A percentile compares a stretch with the other conserved stretches of the same genome.
These are phyloP conservation scores for Ophthalmolycus amberensis DNA, from an alignment of 2,113 vertebrate species.

Conservation along the genomic window DNA sequence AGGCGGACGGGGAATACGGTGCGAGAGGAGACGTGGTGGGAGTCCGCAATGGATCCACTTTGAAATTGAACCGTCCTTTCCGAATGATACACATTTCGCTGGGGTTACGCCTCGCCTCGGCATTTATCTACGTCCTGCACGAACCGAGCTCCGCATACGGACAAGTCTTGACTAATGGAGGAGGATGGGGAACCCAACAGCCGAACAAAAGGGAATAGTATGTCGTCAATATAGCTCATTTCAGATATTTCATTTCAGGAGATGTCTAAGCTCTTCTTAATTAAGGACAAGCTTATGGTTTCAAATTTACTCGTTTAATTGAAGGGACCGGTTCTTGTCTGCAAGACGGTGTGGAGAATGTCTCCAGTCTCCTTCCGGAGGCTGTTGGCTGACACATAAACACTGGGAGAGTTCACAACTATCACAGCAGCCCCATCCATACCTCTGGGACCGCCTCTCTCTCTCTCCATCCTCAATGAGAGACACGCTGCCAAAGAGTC, in stretches of 20 bases:
- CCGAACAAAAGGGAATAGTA: conserved; percentile 72
- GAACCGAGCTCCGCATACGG: conserved; percentile 45
- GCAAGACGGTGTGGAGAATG: conserved; percentile 77
- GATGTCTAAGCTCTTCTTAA: conserved; percentile 85
- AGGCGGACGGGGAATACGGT: conserved; percentile 62
- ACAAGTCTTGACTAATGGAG: conserved; percentile 50
- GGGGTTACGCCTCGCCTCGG: conserved; percentile 56
- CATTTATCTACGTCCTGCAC: conserved; percentile 53
- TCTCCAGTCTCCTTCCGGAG: conserved; percentile 77
- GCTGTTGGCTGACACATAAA: conserved; percentile 79
- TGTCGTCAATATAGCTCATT: conserved; percentile 80
- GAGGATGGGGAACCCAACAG: conserved; percentile 57
- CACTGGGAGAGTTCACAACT: conserved; percentile 81
- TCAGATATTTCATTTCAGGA: conserved; percentile 83
- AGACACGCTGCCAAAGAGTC: conserved; percentile 66
- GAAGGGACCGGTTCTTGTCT: conserved; percentile 75
- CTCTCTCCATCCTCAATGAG: conserved; percentile 63
- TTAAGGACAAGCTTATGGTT: conserved; percentile 85
- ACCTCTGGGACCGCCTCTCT: conserved; percentile 76
- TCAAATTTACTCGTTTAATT: conserved; percentile 85
- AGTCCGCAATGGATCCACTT: conserved; percentile 69
- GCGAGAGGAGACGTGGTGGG: conserved; percentile 65
- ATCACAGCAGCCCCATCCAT: conserved; percentile 79
- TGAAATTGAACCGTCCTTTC: conserved; percentile 75
- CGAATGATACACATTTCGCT: conserved; percentile 62